Evolutionary conservation across 2,888 invertebrate genomes (phyloP).

Genomic region (Panopea generosa): DNA sequence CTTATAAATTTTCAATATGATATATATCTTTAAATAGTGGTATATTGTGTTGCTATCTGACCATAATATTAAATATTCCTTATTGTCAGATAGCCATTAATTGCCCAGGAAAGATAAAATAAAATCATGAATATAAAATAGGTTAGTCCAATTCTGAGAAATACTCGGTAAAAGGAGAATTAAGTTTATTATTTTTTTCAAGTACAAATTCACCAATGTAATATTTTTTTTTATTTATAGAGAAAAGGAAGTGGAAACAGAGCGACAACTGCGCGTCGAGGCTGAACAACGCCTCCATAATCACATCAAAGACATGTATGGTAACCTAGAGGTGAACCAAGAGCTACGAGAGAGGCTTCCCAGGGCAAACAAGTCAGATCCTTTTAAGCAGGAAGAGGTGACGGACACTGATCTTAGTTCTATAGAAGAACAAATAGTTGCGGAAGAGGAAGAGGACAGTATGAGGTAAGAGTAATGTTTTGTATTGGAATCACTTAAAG

Average conservation of each 20-base stretch:
- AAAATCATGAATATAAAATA: no score
- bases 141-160: no score
- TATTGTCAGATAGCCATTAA: no score
- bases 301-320: conserved; percentile 79
- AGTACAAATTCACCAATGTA: no score
- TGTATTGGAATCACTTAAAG: not conserved
- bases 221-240: conserved; percentile 58
- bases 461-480: not conserved
- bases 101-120: no score
- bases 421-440: conserved; percentile 60
- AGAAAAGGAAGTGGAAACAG: conserved; percentile 71
- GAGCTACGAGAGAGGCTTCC: conserved; percentile 81
- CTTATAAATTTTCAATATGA: no score
- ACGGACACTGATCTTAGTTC: conserved; percentile 59
- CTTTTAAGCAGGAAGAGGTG: conserved; percentile 50
- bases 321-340: conserved; percentile 77
- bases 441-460: conserved; percentile 32
- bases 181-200: no score
- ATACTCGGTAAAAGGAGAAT: no score
- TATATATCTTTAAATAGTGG: no score
- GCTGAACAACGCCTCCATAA: conserved; percentile 72
- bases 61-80: no score
- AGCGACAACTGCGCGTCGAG: conserved; percentile 65
- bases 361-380: conserved; percentile 74
- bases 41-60: no score